Percentiles rank a stretch among this genome's conserved stretches.
Evolutionary conservation across 2,113 vertebrate species (phyloP).

Genomic region (Alces alces): DNA sequence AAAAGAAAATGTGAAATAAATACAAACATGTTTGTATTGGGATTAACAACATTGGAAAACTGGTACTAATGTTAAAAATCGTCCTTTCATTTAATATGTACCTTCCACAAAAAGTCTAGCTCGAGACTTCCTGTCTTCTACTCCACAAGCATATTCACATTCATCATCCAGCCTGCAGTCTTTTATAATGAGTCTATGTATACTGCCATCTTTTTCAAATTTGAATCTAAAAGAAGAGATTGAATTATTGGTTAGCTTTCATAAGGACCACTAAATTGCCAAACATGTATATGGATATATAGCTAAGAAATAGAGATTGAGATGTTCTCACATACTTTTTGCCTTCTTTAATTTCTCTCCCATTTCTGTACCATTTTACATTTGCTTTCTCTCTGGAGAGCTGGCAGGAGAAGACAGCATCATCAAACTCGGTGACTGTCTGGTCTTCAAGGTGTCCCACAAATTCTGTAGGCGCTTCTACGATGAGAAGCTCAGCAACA

Average conservation of each 20-base stretch:
- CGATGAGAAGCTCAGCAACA: constrained; percentile 93
- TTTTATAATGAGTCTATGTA: constrained; percentile 90
- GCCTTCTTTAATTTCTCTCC: constrained; percentile 94
- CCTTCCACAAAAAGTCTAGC: constrained; percentile 99
- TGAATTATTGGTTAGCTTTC: constrained; percentile 41
- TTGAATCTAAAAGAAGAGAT: constrained; percentile 84
- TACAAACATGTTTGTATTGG: constrained; percentile 2
- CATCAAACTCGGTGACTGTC: constrained; percentile 97
- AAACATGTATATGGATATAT: background rate
- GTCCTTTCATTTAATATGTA: constrained; percentile 52
- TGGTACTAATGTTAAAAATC: constrained; percentile 3
- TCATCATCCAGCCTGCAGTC: constrained; percentile 95
- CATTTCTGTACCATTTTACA: constrained; percentile 95
- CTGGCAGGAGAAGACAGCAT: constrained; percentile 93
- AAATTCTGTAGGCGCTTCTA: constrained; percentile 96
- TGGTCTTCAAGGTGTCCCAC: constrained; percentile 91
- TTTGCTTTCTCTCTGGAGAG: constrained; percentile 93
- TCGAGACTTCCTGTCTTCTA: constrained; percentile 93
- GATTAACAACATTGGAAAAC: background rate
- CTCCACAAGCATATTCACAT: constrained; percentile 96
- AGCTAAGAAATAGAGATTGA: background rate
- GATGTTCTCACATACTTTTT: constrained; percentile 85
- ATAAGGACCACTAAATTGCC: constrained; percentile 4
- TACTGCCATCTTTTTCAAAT: constrained; percentile 93
- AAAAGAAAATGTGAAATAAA: constrained; percentile 54